Evolutionary conservation across 2,888 invertebrate species (phyloP).

Genomic region (Gymnosoma rotundatum): DNA sequence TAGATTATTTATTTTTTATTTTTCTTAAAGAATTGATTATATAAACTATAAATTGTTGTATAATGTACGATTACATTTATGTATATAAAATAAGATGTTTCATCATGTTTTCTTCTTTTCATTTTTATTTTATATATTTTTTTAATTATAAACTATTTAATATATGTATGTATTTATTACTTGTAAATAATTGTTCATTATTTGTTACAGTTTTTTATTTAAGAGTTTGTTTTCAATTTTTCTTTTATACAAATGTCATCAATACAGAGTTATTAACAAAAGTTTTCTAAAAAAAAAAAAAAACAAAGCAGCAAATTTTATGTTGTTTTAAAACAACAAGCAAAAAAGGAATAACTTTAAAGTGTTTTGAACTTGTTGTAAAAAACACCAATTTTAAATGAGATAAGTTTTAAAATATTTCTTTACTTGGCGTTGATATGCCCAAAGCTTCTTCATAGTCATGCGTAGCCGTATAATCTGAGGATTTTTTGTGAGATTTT

Average conservation of each 20-base stretch:
- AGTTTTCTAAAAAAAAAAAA: slow-evolving; percentile 40
- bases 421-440: slow-evolving; percentile 95
- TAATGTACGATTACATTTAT: slow-evolving; percentile 29
- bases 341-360: slow-evolving; percentile 9
- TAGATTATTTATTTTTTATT: slow-evolving; percentile 33
- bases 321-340: slow-evolving; percentile 37
- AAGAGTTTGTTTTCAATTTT: slow-evolving; percentile 27
- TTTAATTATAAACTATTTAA: slow-evolving; percentile 37
- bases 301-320: slow-evolving; percentile 39
- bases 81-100: slow-evolving; percentile 64
- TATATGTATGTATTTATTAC: slow-evolving; percentile 45
- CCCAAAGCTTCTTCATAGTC: slow-evolving; percentile 96
- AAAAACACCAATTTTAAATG: slow-evolving; percentile 2
- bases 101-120: slow-evolving; percentile 16
- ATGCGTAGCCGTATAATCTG: slow-evolving; percentile 82
- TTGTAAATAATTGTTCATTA: slow-evolving; percentile 69
- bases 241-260: slow-evolving; percentile 40
- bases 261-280: slow-evolving; percentile 43
- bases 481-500: slow-evolving; percentile 66
- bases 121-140: not conserved
- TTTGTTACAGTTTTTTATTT: slow-evolving; percentile 60
- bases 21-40: slow-evolving; percentile 40
- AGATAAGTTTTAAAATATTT: slow-evolving; percentile 84
- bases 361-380: slow-evolving; percentile 22
- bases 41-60: slow-evolving; percentile 43